Evolutionary conservation across 2,888 invertebrate genomes (phyloP), one percentile per base, ranked within the genome.

Genomic region (Pseudanteris insignis): DNA sequence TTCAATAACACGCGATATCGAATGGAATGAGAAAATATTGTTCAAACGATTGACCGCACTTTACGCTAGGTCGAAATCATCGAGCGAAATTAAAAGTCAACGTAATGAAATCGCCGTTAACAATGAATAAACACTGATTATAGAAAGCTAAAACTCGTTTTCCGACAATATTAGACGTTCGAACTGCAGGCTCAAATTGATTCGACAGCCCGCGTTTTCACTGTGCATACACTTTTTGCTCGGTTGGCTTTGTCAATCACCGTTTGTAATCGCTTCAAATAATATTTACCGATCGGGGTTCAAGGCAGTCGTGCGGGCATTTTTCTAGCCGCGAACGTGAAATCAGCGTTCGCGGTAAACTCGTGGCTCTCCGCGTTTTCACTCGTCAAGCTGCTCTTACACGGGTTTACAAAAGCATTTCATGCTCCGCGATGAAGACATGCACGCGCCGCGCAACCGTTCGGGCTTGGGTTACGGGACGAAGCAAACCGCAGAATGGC

Each of bases 401-500:
- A n/a, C 41, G 46, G 29, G 51, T 54, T 63, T 59, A 59, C 63
- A 63, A 59, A 63, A 63, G 59, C 63, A n/a, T n/a, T n/a, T n/a
- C n/a, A n/a, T n/a, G 53, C 44, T 63, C 57, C 50, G 43, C 55
- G 63, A 64, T 64, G 51, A 64, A 60, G 63, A 60, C 60, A 64
- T 64, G 53, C 60, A 40, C 34, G n/a, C n/a, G n/a, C n/a, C n/a
- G n/a, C n/a, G n/a, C n/a, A n/a, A n/a, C n/a, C n/a, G n/a, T n/a
- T n/a, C n/a, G n/a, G n/a, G n/a, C n/a, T n/a, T n/a, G n/a, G n/a
- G n/a, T n/a, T n/a, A n/a, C 44, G 55, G 48, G 62, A 63, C 66
- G 68, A 65, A 64, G 64, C 66, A 69, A 68, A 68, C 69, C 50
- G 29, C 50, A 61, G 65, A n/a, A n/a, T n/a, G n/a, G n/a, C n/a